Evolutionary conservation across 2,113 vertebrate species (phyloP).

Genomic region (Oriolus oriolus): DNA sequence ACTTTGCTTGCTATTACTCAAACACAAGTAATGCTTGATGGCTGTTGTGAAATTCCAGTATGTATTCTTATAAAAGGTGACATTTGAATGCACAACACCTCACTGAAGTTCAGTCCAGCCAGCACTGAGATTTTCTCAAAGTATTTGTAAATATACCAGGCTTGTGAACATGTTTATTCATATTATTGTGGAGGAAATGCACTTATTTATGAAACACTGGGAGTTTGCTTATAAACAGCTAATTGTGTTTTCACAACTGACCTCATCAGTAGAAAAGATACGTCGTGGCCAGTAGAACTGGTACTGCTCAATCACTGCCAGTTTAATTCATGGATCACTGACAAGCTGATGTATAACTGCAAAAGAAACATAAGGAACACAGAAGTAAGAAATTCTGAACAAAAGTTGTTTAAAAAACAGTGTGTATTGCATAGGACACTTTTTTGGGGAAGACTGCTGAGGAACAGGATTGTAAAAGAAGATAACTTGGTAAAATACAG

Average conservation of each 20-base stretch:
- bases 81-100: not conserved
- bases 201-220: not conserved
- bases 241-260: not conserved
- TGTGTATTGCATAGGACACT: not conserved
- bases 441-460: not conserved
- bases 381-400: constrained; percentile 5
- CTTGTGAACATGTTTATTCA: not conserved
- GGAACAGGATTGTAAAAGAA: not conserved
- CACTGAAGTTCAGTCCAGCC: not conserved
- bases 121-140: not conserved
- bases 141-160: not conserved
- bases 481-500: not conserved
- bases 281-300: not conserved
- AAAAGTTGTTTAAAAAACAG: not conserved
- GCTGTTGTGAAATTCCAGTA: not conserved
- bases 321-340: constrained; percentile 49
- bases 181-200: not conserved
- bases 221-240: not conserved
- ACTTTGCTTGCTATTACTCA: constrained; percentile 19
- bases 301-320: not conserved
- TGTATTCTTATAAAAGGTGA: not conserved
- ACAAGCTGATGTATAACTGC: not conserved
- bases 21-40: not conserved
- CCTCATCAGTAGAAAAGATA: not conserved
- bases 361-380: constrained; percentile 2